A percentile compares a stretch with the other conserved stretches of the same genome.
These are phyloP conservation scores for Circaetus gallicus DNA, from an alignment of 2,113 vertebrate species.

Conservation along the genomic window DNA sequence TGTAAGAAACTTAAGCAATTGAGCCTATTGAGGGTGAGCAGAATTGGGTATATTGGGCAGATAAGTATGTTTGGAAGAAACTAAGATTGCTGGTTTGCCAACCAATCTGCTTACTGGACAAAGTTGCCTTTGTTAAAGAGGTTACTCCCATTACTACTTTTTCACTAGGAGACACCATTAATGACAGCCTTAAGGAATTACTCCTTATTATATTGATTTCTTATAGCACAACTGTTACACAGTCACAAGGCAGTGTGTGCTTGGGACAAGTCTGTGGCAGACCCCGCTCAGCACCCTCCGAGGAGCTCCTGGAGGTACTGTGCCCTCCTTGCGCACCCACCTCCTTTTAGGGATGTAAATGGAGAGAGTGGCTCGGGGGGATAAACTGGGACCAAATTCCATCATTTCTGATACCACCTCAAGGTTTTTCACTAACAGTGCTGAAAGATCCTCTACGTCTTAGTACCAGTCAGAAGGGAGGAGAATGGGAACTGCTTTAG, in stretches of 20 bases:
- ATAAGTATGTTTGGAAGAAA: background rate
- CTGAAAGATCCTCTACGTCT: background rate
- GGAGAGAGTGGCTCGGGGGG: accelerated
- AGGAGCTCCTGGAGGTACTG: background rate
- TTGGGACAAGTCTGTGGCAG: background rate
- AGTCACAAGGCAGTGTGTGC: background rate
- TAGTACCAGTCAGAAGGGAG: background rate
- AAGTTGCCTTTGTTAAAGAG: background rate
- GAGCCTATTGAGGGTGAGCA: background rate
- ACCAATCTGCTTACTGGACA: background rate
- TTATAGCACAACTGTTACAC: background rate
- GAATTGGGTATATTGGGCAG: background rate
- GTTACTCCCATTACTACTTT: background rate
- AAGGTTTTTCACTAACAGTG: background rate
- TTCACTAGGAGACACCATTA: background rate
- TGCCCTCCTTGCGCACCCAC: background rate
- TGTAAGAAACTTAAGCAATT: background rate
- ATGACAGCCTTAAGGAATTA: background rate
- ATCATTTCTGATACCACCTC: background rate
- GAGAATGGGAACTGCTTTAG: background rate
- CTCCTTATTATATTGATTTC: background rate
- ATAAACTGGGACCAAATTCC: background rate
- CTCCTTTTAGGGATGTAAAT: background rate
- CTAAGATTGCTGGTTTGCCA: background rate
- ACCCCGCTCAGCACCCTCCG: accelerated